Base-by-base conservation (phyloP, 2,888 invertebrate species). In the Papilio demoleus region DNA sequence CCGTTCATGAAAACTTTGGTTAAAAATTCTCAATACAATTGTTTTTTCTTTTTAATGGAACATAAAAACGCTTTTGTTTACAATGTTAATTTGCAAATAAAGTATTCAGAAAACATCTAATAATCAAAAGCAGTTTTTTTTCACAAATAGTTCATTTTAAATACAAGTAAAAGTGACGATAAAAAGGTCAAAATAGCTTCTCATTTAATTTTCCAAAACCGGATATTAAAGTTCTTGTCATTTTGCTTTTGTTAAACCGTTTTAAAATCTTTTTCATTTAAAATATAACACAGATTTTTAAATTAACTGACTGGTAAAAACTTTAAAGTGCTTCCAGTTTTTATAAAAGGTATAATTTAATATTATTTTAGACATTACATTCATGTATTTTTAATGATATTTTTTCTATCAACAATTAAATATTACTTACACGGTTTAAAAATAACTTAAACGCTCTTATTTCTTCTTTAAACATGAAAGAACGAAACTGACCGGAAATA, bases 151-250 rank as follows among this genome's bases (percentile, higher is more conserved):
- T 31, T 31, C n/a, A 56, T 31, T 56, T 31, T 31, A 17, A 31
- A 31, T 31, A 3, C 31, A 31, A 31, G 31, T 8, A 17, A 56
- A n/a, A 9, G 31, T n/a, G 31, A 56, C 31, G 31, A 31, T 31
- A 72, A 76, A 80, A 74, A 80, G 81, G 74, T 79, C 70, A 14
- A 31, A 58, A 65, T 42, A 56, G 14, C 31, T 40, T 65, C 56
- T 31, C 27, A 40, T 65, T 65, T 65, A 56, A 65, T 65, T 65
- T 64, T 11, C 31, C n/a, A 56, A 22, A 58, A 34, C 65, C 65
- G 65, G 65, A 65, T 58, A 65, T 65, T 65, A 65, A 58, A 58
- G 31, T 34, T 56, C 42, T 14, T 38, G 65, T 58, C 56, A 22
- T 65, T 65, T 58, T 22, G n/a, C 58, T 34, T 58, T 24, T 27